These are phyloP conservation scores for Odobenus rosmarus DNA, from an alignment of 2,113 vertebrate species.

Conservation along the genomic window DNA sequence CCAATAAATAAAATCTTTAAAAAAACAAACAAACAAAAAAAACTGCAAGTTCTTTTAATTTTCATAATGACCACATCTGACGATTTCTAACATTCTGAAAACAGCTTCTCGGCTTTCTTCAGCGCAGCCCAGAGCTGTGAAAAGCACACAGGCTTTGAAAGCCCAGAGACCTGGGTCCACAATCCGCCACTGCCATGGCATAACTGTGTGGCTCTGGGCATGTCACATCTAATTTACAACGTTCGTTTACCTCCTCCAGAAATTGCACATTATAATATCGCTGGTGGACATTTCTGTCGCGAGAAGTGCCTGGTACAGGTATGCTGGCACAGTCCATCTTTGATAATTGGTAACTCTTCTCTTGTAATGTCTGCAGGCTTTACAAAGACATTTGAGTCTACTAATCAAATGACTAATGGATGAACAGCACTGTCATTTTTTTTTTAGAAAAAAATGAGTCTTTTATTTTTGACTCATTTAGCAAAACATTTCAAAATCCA, in stretches of 20 bases:
- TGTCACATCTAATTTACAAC: not conserved
- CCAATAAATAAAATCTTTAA: no score
- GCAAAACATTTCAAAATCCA: conserved; percentile 73
- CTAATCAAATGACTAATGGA: conserved; percentile 45
- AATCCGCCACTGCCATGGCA: not conserved
- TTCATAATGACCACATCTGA: not conserved
- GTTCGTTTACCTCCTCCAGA: not conserved
- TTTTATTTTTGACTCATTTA: conserved; percentile 50
- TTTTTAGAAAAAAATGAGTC: conserved; percentile 59
- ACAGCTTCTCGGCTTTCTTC: not conserved
- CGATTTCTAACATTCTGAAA: not conserved
- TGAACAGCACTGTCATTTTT: not conserved
- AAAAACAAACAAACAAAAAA: not conserved
- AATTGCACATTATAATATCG: not conserved
- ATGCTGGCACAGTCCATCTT: not conserved
- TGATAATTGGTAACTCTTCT: not conserved
- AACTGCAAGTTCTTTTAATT: not conserved
- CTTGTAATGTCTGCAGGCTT: not conserved
- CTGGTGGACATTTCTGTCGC: not conserved
- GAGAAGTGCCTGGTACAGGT: not conserved
- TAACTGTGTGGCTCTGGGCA: not conserved
- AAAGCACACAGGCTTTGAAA: not conserved
- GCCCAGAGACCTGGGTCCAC: not conserved
- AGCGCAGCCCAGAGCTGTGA: not conserved
- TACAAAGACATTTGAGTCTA: conserved; percentile 17